Evolutionary conservation across 1,140 invertebrate genomes (phyloP), one percentile per base, ranked within the genome.

Genomic region (Zophobas morio): DNA sequence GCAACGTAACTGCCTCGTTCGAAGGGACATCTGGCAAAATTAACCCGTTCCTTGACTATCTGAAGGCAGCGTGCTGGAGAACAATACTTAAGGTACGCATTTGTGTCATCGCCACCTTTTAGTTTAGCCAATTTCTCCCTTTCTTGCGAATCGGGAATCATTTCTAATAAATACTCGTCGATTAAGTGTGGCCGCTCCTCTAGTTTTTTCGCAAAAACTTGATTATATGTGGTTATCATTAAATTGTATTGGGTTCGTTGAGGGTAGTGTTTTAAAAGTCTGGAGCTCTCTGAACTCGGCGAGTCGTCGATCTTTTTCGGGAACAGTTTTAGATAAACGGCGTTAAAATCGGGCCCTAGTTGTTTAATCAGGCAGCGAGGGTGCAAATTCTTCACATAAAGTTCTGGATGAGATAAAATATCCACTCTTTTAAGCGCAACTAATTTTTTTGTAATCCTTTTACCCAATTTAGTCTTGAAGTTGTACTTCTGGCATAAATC

Each of bases 401-500:
- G 4, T 20, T 51, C 49, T 20, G 49, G 49, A 2, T 20, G 3
- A 2, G 49, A 5, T n/a, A 51, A 2, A 20, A 51, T 51, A n/a
- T 51, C 49, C 2, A n/a, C 49, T 51, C 49, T 51, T 20, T 51
- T 51, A 2, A 2, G 2, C n/a, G 42, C 3, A 8, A 51, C 49
- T 20, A 46, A 8, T 46, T 51, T 51, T 20, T 51, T 51, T 20
- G 49, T 51, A 2, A 51, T 20, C 20, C 49, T 51, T 20, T 51
- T 51, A 20, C 49, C 49, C n/a, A 51, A 20, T 20, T 51, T 51
- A 20, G 20, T 20, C 20, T 51, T 51, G 49, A 51, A 51, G 49
- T 51, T 51, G 49, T 51, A 51, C n/a, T 20, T 51, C n/a, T 20
- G 49, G n/a, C 20, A 51, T 20, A 51, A 51, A 51, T 51, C 49